Evolutionary conservation across 2,797 vertebrate genomes (phyloP).

Genomic region (Borostomias antarcticus): DNA sequence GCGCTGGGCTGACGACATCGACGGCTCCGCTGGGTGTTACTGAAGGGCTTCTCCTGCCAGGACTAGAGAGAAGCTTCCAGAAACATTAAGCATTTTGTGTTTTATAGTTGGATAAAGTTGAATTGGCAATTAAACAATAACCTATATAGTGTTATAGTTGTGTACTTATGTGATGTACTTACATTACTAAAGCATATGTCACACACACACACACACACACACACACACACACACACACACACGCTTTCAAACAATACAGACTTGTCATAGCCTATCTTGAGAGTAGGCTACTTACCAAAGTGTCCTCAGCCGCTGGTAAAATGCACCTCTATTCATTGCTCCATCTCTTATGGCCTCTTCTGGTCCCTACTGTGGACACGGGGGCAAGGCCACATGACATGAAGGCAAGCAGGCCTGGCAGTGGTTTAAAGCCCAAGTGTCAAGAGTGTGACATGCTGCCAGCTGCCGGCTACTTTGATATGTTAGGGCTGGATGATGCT

Average conservation of each 20-base stretch:
- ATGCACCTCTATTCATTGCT: slow-evolving; percentile 65
- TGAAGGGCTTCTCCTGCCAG: slow-evolving; percentile 43
- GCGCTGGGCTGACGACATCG: slow-evolving; percentile 69
- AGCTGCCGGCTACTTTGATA: slow-evolving; percentile 81
- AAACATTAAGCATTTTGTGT: slow-evolving; percentile 6
- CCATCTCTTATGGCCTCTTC: slow-evolving; percentile 54
- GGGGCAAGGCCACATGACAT: slow-evolving; percentile 73
- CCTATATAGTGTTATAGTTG: background rate
- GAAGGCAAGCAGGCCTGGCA: slow-evolving; percentile 72
- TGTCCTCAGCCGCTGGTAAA: slow-evolving; percentile 59
- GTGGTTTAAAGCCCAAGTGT: slow-evolving; percentile 72
- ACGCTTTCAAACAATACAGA: slow-evolving; percentile 13
- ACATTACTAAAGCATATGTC: background rate
- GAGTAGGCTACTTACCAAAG: slow-evolving; percentile 45
- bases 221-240: slow-evolving; percentile 5
- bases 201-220: slow-evolving; percentile 14
- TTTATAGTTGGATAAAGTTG: no score
- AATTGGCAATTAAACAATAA: slow-evolving; percentile 5
- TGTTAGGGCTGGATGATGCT: slow-evolving; percentile 79
- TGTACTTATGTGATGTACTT: no score
- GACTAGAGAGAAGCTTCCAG: background rate
- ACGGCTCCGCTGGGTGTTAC: slow-evolving; percentile 71
- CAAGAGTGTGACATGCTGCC: slow-evolving; percentile 68
- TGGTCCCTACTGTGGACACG: slow-evolving; percentile 68
- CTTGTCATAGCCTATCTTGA: slow-evolving; percentile 54